Percentiles rank a stretch among this genome's conserved stretches.
These are phyloP conservation scores for Epinephelus awoara DNA, from an alignment of 2,797 vertebrate genomes.

Conservation along the genomic window DNA sequence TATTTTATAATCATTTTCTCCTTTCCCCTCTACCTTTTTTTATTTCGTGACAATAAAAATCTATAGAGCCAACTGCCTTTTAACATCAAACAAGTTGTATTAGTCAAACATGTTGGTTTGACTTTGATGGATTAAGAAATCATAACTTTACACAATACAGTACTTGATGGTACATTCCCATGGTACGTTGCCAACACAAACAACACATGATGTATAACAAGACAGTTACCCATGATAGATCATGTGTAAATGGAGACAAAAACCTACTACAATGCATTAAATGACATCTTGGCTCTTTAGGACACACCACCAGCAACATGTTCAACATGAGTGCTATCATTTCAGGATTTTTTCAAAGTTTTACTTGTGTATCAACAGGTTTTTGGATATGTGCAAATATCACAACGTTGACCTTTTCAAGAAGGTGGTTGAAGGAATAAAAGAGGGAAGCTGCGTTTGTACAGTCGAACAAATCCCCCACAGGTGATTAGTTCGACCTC, in stretches of 20 bases:
- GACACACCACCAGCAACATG: not conserved
- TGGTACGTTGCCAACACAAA: not conserved
- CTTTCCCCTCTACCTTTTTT: not conserved
- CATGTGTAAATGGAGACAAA: not conserved
- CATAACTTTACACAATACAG: not conserved
- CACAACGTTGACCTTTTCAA: too few relatives aligned
- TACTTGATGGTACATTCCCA: not conserved
- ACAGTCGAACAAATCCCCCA: too few relatives aligned
- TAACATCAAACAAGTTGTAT: not conserved
- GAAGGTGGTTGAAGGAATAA: too few relatives aligned
- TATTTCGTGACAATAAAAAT: not conserved
- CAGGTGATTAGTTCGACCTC: too few relatives aligned
- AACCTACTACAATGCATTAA: not conserved
- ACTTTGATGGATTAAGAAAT: slow-evolving; percentile 34
- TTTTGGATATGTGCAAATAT: too few relatives aligned
- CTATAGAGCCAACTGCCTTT: not conserved
- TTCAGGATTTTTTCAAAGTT: not conserved
- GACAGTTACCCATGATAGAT: not conserved
- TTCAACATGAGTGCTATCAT: not conserved
- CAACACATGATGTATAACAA: too few relatives aligned
- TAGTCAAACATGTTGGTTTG: not conserved
- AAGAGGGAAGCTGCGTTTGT: too few relatives aligned
- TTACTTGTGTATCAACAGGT: too few relatives aligned
- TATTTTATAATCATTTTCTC: not conserved
- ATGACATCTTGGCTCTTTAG: not conserved